A percentile compares a stretch with the other conserved stretches of the same genome.
Conservation (phyloP, 2,888 invertebrate species). For the Muscina levida region DNA sequence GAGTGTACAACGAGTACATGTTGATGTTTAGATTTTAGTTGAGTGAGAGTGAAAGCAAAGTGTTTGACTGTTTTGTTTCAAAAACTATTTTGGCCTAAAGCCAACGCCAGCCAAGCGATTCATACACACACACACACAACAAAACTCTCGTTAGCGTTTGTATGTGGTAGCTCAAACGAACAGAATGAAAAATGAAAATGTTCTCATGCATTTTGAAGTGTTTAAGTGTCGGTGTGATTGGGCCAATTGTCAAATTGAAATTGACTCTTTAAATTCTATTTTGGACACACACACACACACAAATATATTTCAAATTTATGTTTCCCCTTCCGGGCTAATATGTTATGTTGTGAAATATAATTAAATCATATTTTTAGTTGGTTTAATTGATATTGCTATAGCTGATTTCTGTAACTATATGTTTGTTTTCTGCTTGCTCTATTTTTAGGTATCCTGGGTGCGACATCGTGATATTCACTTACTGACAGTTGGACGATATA, state of each 20-base stretch:
- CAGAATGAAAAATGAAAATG: slow-evolving; percentile 20
- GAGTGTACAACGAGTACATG: too few species aligned
- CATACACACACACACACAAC: too few species aligned
- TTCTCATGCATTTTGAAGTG: slow-evolving; percentile 38
- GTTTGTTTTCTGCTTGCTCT: slow-evolving; percentile 58
- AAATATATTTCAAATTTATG: not conserved
- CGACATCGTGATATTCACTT: slow-evolving; percentile 88
- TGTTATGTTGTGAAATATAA: too few species aligned
- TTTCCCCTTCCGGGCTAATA: slow-evolving; percentile 8
- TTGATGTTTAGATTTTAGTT: too few species aligned
- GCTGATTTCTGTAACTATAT: slow-evolving; percentile 7
- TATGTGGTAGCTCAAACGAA: not conserved
- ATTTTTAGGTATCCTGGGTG: slow-evolving; percentile 89
- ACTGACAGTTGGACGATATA: slow-evolving; percentile 87
- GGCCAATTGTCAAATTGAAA: slow-evolving; percentile 58
- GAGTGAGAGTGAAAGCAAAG: too few species aligned
- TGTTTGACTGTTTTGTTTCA: slow-evolving; percentile 9
- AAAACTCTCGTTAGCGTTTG: too few species aligned
- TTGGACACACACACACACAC: not conserved
- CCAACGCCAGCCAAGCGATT: slow-evolving; percentile 12
- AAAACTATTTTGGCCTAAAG: slow-evolving; percentile 25
- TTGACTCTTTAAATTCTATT: slow-evolving; percentile 45
- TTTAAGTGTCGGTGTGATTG: slow-evolving; percentile 60
- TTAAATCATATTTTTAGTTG: slow-evolving; percentile 5
- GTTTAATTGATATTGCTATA: not conserved